Evolutionary conservation across 2,113 vertebrate species (phyloP), one percentile per base, ranked within the genome.

Genomic region (Rutilus rutilus): DNA sequence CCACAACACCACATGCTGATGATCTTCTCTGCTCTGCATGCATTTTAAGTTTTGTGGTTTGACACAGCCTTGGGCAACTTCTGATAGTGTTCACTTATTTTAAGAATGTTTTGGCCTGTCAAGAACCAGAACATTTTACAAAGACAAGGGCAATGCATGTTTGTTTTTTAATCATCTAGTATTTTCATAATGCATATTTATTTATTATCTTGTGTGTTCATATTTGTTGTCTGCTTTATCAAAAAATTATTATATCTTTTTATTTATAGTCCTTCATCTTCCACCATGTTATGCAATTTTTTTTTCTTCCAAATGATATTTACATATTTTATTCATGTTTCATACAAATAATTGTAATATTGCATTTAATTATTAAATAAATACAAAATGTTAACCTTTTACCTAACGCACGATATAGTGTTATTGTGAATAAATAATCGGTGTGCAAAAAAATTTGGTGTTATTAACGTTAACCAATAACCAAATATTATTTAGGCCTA

Each of bases 1-100:
- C 84, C 62, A 88, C 75, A 86, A 65, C 79, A 81, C 50, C 82
- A 69, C 76, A 71, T 81, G 76, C 52, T 86, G 33, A 64, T 74
- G 54, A 30, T 52, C 62, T 54, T 50, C 42, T 86, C 36, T 64
- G 78, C 81, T 60, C 60, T 76, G 78, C 67, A 57, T 78, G 50
- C 64, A 85, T 62, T 67, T 50, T 45, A 81, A 78, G 59, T 10
- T 71, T 69, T 84, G 54, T 75, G 52, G 78, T 62, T 64, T 62
- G 78, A 62, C 23, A 45, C 33, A 5, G 36, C 78, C 57, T 25
- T 45, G n/a, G 36, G 54, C 23, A 25, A 62, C 6, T 45, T 80
- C 8, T 15, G 23, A 25, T 64, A 45, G 23, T 42, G 21, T 64
- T 25, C 6, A 19, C 45, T 76, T 50, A 76, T 27, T 80, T 42